These are phyloP conservation scores for Thinocorus orbignyianus DNA, from an alignment of 2,113 vertebrate genomes.

Conservation along the genomic window DNA sequence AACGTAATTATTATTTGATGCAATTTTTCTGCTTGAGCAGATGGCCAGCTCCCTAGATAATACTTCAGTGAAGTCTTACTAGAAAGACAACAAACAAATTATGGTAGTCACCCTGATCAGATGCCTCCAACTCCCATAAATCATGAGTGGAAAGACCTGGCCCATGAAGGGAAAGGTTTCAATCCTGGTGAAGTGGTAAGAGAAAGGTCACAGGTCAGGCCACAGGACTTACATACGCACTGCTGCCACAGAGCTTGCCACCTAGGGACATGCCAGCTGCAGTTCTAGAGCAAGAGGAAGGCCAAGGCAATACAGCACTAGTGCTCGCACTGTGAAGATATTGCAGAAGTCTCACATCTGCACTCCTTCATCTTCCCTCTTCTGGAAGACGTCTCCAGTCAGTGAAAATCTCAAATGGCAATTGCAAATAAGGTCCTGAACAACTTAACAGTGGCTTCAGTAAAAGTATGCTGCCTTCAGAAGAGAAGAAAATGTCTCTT, in stretches of 20 bases:
- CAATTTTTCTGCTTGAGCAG: neutral
- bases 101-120: neutral
- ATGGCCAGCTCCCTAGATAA: neutral
- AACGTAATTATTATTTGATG: neutral
- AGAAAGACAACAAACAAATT: neutral
- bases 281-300: neutral
- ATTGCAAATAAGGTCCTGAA: neutral
- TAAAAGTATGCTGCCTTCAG: neutral
- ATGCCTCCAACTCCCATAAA: neutral
- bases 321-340: neutral
- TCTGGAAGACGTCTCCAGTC: neutral
- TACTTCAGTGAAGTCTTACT: neutral
- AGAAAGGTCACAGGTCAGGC: neutral
- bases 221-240: neutral
- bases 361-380: neutral
- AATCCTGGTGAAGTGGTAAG: neutral
- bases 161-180: neutral
- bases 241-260: neutral
- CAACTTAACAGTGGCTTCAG: neutral
- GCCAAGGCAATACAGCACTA: neutral
- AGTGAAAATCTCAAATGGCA: neutral
- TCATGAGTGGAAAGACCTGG: neutral
- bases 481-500: neutral
- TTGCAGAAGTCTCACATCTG: neutral
- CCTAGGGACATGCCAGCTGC: neutral